These are phyloP conservation scores for Polyploca ridens DNA, from an alignment of 2,888 invertebrate genomes.

Conservation along the genomic window DNA sequence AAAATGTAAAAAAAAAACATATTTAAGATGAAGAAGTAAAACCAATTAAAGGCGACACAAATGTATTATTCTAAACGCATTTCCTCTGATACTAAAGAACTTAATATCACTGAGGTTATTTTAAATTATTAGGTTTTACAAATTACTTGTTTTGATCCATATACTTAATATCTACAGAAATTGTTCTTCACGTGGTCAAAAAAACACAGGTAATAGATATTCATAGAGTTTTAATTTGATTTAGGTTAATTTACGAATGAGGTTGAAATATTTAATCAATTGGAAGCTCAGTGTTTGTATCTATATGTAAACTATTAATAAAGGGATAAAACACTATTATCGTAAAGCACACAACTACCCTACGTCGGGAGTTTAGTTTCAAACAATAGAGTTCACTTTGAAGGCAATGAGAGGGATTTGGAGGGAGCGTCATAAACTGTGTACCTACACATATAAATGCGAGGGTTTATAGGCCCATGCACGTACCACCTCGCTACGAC, in stretches of 20 bases:
- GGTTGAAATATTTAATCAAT: neutral
- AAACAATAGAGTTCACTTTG: constrained; percentile 48
- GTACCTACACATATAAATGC: constrained; percentile 27
- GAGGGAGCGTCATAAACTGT: constrained; percentile 39
- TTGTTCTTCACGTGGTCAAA: too few relatives aligned
- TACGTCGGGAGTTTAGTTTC: constrained; percentile 41
- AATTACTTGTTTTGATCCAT: too few relatives aligned
- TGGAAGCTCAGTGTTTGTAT: neutral
- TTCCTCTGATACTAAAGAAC: too few relatives aligned
- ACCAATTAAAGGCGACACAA: too few relatives aligned
- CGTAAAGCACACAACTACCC: constrained; percentile 41
- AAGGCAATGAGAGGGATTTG: constrained; percentile 44
- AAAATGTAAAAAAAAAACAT: too few relatives aligned
- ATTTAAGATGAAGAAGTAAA: too few relatives aligned
- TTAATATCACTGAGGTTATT: too few relatives aligned
- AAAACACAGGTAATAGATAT: too few relatives aligned
- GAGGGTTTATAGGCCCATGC: constrained; percentile 21
- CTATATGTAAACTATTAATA: constrained; percentile 7
- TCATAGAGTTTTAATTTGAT: too few relatives aligned
- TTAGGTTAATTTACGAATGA: neutral
- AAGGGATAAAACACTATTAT: constrained; percentile 42
- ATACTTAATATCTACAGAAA: too few relatives aligned
- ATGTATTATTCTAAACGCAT: too few relatives aligned
- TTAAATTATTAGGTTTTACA: too few relatives aligned
- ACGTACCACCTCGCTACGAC: constrained; percentile 1